Evolutionary conservation across 1,140 invertebrate genomes (phyloP), one percentile per base, ranked within the genome.

Genomic region (Oncopodura yosiiana): DNA sequence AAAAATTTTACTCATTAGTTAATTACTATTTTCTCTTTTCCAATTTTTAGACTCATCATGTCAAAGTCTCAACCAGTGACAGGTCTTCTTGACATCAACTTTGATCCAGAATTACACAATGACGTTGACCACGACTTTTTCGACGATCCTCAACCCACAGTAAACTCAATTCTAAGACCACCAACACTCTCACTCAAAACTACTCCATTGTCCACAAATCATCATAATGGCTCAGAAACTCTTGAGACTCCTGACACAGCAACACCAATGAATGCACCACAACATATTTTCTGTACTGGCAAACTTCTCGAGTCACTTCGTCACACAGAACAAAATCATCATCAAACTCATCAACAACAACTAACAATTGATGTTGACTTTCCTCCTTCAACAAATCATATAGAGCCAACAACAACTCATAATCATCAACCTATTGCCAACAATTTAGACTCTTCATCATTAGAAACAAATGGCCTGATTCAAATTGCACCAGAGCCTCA

Each of bases 91-190:
- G 53, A 55, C 24, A 45, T 6, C 5, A 8, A 39, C 12, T 29
- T 55, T 19, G 53, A 55, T 18, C 19, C 53, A 12, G 41, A 44
- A 4, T 27, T 55, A 6, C 43, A 38, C 3, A 36, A 48, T 8
- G 53, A 55, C 4, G 27, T 55, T 18, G 53, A 55, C 21, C 53
- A 55, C 24, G 44, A 55, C 36, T 55, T 55, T 41, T 55, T 55
- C 36, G 53, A 55, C 27, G 26, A 48, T 37, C 53, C 53, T 4
- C n/a, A n/a, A n/a, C n/a, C n/a, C n/a, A n/a, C n/a, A n/a, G n/a
- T n/a, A n/a, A n/a, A n/a, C n/a, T n/a, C n/a, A n/a, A n/a, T n/a
- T n/a, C n/a, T n/a, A n/a, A n/a, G n/a, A n/a, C n/a, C n/a, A n/a
- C n/a, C n/a, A n/a, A n/a, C n/a, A 44, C 6, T 14, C 6, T 6